phyloP scores from a whole-genome alignment of 1,140 invertebrate species.

The Prorops nasuta region DNA sequence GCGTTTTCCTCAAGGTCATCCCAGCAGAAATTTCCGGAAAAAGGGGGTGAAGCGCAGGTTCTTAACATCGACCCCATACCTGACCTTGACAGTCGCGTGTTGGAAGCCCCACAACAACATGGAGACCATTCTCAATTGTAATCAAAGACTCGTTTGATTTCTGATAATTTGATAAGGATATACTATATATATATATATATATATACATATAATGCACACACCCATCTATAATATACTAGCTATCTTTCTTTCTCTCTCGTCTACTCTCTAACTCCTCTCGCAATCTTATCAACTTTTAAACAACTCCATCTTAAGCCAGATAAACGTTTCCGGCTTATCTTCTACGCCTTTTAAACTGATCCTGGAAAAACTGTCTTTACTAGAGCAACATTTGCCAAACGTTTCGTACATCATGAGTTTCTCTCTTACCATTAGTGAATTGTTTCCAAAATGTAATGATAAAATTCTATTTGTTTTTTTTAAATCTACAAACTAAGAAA shows the following conservation, averaged over 20 bases:
- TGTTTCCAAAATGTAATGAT: not conserved
- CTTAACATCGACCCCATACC: too few relatives aligned
- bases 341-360: too few relatives aligned
- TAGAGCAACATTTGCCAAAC: too few relatives aligned
- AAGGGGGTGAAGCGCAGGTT: slow-evolving; percentile 11
- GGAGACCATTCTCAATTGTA: slow-evolving; percentile 49
- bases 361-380: not conserved
- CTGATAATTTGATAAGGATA: not conserved
- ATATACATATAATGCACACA: too few relatives aligned
- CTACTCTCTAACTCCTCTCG: too few relatives aligned
- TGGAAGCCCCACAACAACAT: too few relatives aligned
- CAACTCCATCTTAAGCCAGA: not conserved
- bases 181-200: too few relatives aligned
- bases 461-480: not conserved
- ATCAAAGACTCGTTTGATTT: slow-evolving; percentile 14
- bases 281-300: too few relatives aligned
- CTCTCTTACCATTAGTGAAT: not conserved
- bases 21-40: too few relatives aligned
- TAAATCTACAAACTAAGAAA: too few relatives aligned
- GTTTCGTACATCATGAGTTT: too few relatives aligned
- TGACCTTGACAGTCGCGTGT: too few relatives aligned
- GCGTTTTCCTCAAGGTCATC: slow-evolving; percentile 13
- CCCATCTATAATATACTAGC: not conserved
- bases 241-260: not conserved
- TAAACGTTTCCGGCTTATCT: not conserved